Evolutionary conservation across 2,888 invertebrate genomes (phyloP), one percentile per base, ranked within the genome.

Genomic region (Gortyna flavago): DNA sequence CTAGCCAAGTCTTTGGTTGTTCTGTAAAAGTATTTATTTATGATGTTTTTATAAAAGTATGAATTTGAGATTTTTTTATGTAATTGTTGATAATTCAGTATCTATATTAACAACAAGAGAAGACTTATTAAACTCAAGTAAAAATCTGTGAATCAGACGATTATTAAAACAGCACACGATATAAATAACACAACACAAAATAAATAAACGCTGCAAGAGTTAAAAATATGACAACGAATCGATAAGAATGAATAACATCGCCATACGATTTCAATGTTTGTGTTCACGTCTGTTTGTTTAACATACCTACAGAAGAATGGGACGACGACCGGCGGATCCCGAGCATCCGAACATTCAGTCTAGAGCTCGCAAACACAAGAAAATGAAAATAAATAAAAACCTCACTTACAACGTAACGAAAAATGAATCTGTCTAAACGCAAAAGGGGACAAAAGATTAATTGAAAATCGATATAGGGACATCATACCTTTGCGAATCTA

Each of bases 391-490:
- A 93, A 93, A 92, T 92, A 93, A 89, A 91, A 91, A 90, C 86
- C 85, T 87, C 89, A 91, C 90, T 90, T 89, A 91, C 90, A 90
- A 85, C 90, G 88, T 90, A 89, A 88, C 90, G 90, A 93, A 93
- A 93, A 93, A 94, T 94, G 93, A 93, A 92, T 93, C 92, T 92
- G 92, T 93, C 93, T 91, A 91, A 94, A 93, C 93, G 91, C 89
- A 92, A 94, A 94, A 92, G 93, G 93, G 94, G 93, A 94, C 94
- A 95, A 94, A 95, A 95, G 95, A 95, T 95, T 95, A 96, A 96
- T 95, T 96, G 94, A 95, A 95, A 96, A 96, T 95, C 95, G 91
- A 95, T 95, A 94, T 90, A 88, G 91, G 92, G 93, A 92, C 92
- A 93, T 93, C 92, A 93, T 93, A 94, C 95, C 94, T 95, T 93